Conservation (phyloP, 2,888 invertebrate genomes). For the Lycocerus yunnanus region DNA sequence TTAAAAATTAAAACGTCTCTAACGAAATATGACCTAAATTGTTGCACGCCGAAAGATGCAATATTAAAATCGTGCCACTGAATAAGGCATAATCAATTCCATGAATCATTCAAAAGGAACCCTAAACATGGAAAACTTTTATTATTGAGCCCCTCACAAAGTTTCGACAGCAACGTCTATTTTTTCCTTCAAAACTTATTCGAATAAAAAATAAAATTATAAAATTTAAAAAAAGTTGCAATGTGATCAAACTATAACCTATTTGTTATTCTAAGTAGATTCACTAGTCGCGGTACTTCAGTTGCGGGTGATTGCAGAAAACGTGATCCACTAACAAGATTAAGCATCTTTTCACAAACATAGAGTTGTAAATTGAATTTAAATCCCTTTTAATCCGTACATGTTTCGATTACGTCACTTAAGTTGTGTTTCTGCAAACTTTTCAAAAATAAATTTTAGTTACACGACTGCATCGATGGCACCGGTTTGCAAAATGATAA, state of each 20-base stretch:
- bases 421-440: neutral
- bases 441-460: neutral
- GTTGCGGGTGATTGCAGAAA: neutral
- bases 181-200: constrained; percentile 10
- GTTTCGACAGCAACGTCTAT: constrained; percentile 16
- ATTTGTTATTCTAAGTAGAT: neutral
- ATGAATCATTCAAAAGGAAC: constrained; percentile 24
- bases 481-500: neutral
- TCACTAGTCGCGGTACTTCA: neutral
- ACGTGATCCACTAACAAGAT: constrained; percentile 4
- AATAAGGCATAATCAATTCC: constrained; percentile 19
- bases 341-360: constrained; percentile 3
- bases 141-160: constrained; percentile 18
- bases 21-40: neutral
- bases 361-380: constrained; percentile 5
- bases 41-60: constrained; percentile 1
- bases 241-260: neutral
- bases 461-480: neutral
- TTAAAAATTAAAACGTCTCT: neutral
- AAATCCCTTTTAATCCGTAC: neutral
- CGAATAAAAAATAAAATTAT: neutral
- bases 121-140: constrained; percentile 24
- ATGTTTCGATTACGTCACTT: constrained; percentile 1
- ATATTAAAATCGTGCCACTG: constrained; percentile 11
- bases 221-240: neutral